Percentiles rank a stretch among this genome's conserved stretches.
phyloP scores from a whole-genome alignment of 2,888 invertebrate genomes.

The Hydroisotoma schaefferi region DNA sequence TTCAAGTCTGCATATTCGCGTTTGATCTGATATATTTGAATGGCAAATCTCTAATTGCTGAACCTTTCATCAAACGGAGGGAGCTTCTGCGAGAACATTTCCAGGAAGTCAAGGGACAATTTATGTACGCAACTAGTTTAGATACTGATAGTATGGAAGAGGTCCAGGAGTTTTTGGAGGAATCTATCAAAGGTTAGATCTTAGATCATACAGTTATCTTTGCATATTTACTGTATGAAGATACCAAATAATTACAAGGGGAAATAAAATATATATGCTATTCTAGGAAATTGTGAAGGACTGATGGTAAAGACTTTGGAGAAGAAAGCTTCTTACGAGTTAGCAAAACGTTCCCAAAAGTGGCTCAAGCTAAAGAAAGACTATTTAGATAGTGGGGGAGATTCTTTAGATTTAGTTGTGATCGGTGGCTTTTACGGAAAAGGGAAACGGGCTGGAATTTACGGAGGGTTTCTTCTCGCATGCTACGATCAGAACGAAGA shows the following conservation, averaged over 20 bases:
- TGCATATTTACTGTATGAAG: neutral
- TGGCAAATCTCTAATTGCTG: slow-evolving; percentile 74
- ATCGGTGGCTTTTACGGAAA: slow-evolving; percentile 91
- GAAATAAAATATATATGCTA: neutral
- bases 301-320: slow-evolving; percentile 95
- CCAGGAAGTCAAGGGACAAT: slow-evolving; percentile 64
- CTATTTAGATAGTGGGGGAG: slow-evolving; percentile 93
- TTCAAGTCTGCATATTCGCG: slow-evolving; percentile 91
- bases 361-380: slow-evolving; percentile 98
- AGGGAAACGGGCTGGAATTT: slow-evolving; percentile 87
- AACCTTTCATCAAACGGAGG: slow-evolving; percentile 73
- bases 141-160: slow-evolving; percentile 85
- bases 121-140: slow-evolving; percentile 78
- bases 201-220: neutral
- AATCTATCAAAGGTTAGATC: slow-evolving; percentile 74
- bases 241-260: slow-evolving; percentile 12
- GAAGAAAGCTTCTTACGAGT: slow-evolving; percentile 90
- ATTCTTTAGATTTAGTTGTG: slow-evolving; percentile 92
- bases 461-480: slow-evolving; percentile 92
- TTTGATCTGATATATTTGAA: slow-evolving; percentile 94
- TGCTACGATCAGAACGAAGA: slow-evolving; percentile 87
- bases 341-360: slow-evolving; percentile 87
- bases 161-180: slow-evolving; percentile 89
- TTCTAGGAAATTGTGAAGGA: slow-evolving; percentile 88
- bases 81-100: slow-evolving; percentile 68